Base-by-base conservation (phyloP, 2,113 vertebrate genomes). In the Athene noctua region DNA sequence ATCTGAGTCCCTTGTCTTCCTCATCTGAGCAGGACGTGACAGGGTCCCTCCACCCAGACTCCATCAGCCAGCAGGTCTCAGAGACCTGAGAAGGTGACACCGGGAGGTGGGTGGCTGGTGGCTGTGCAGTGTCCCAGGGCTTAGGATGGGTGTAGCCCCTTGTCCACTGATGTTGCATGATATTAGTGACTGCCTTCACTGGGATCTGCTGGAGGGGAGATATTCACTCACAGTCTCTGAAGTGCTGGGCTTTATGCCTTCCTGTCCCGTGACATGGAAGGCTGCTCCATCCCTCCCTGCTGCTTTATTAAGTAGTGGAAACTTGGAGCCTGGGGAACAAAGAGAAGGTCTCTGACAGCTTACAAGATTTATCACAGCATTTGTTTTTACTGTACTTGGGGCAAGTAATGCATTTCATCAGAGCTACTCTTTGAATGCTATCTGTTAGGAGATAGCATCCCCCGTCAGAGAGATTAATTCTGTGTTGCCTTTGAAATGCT, bases 261-360 rank as follows among this genome's bases (percentile, higher is more conserved):
- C 55, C 51, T 19, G 46, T 78, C 80, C 57, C 0, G 1, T 2
- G 0, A 42, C 1, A 1, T 54, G 66, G 59, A 92, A 86, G 34
- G 70, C 11, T 26, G 52, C 65, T 93, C 16, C 32, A 32, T 89
- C 32, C 18, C 21, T 94, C 79, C 80, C 65, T 92, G 84, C 88
- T 80, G 82, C 83, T 96, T 86, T 74, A 63, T 92, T 88, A 94
- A 95, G 77, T 71, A 88, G 73, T 91, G 67, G 89, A 94, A 95
- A 92, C 59, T 90, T 21, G 5, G 63, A 91, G 84, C 34, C 44
- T 70, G 58, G 55, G 57, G 36, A 91, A 67, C 71, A 80, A 86
- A 86, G 80, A 85, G 81, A 86, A 67, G 29, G 42, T 84, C 58
- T 83, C 61, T 86, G 74, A 54, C 81, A 92, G 80, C 79, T 88